These are phyloP conservation scores for Lithophane socia DNA, from an alignment of 2,888 invertebrate genomes.

Conservation along the genomic window DNA sequence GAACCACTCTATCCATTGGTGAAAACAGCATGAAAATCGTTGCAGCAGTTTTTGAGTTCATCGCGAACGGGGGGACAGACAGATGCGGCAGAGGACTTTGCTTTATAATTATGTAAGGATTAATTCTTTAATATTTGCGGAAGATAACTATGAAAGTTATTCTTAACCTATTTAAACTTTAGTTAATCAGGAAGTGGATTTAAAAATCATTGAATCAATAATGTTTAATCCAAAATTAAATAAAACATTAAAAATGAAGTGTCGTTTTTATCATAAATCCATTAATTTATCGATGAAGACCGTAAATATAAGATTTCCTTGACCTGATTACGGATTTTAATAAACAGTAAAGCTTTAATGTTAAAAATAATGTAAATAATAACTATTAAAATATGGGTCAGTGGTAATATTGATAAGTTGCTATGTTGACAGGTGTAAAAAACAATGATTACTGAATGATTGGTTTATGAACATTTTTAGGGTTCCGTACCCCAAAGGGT, in stretches of 20 bases:
- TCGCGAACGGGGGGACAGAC: too few relatives aligned
- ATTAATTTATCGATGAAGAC: constrained; percentile 37
- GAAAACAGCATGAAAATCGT: too few relatives aligned
- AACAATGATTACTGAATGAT: too few relatives aligned
- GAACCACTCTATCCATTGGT: too few relatives aligned
- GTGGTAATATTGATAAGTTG: neutral
- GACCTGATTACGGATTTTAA: constrained; percentile 34
- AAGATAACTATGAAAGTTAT: too few relatives aligned
- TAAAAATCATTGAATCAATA: constrained; percentile 5
- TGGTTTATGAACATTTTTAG: too few relatives aligned
- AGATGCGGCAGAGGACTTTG: too few relatives aligned
- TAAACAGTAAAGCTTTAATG: neutral
- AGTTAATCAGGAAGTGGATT: neutral
- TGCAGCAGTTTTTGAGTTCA: too few relatives aligned
- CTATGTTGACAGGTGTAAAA: too few relatives aligned
- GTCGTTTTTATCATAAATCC: constrained; percentile 5
- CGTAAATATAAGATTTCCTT: constrained; percentile 6
- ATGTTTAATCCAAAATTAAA: neutral
- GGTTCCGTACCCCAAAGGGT: too few relatives aligned
- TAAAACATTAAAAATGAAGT: constrained; percentile 15
- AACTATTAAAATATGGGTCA: neutral
- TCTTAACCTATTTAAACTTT: neutral
- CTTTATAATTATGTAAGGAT: too few relatives aligned
- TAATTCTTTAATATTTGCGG: too few relatives aligned
- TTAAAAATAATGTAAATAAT: neutral